Percentiles rank a stretch among this genome's conserved stretches.
These are phyloP conservation scores for Arctia plantaginis DNA, from an alignment of 2,888 invertebrate species.

Conservation along the genomic window DNA sequence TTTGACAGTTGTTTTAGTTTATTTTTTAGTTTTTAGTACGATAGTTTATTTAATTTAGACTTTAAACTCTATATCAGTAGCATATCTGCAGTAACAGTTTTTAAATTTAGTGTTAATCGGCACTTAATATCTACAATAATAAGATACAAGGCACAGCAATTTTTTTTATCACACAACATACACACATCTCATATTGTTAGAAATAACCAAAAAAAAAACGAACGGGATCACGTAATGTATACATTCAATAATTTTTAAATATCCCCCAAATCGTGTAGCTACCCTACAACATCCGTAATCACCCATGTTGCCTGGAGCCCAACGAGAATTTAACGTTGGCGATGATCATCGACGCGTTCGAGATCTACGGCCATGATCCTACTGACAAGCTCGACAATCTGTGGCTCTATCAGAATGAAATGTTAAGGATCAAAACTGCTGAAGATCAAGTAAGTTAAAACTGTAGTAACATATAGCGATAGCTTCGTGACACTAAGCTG, in stretches of 20 bases:
- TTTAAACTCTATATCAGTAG: no score
- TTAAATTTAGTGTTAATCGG: no score
- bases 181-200: not conserved
- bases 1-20: no score
- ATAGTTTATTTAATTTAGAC: no score
- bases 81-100: no score
- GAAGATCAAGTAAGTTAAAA: slow-evolving; percentile 74
- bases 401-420: slow-evolving; percentile 79
- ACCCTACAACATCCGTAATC: slow-evolving; percentile 76
- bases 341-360: slow-evolving; percentile 83
- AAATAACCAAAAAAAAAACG: no score
- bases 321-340: slow-evolving; percentile 78
- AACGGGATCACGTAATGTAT: not conserved
- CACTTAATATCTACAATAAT: no score
- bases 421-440: slow-evolving; percentile 79
- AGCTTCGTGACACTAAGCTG: not conserved
- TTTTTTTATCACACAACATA: no score
- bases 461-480: not conserved
- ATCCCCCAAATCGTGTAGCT: slow-evolving; percentile 48
- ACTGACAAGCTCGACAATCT: slow-evolving; percentile 81
- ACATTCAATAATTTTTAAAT: not conserved
- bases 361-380: slow-evolving; percentile 83
- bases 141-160: no score
- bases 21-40: no score
- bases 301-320: slow-evolving; percentile 76